Percentiles rank a stretch among this genome's conserved stretches.
Conservation (phyloP, 1,140 invertebrate species). For the Cydia splendana region DNA sequence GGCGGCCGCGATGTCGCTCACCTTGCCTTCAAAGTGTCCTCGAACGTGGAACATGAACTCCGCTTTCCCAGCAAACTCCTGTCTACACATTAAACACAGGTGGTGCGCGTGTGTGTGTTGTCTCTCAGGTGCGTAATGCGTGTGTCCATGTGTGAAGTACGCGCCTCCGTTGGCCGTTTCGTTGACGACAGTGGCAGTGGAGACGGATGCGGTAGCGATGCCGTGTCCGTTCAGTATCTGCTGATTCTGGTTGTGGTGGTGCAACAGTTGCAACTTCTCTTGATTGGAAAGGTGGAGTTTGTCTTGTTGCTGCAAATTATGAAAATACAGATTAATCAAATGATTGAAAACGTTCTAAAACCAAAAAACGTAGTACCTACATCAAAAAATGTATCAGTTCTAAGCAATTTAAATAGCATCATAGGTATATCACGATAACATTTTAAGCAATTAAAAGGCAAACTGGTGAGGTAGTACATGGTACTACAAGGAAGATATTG, state of each 20-base stretch:
- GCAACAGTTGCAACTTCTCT: slow-evolving; percentile 76
- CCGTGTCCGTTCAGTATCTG: slow-evolving; percentile 75
- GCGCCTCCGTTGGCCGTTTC: slow-evolving; percentile 57
- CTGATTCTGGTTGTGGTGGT: slow-evolving; percentile 80
- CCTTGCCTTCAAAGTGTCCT: slow-evolving; percentile 83
- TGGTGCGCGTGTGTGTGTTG: slow-evolving; percentile 79
- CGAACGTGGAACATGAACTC: slow-evolving; percentile 86
- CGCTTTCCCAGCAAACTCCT: slow-evolving; percentile 83
- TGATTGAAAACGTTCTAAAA: not conserved
- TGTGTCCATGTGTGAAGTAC: slow-evolving; percentile 73
- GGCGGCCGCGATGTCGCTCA: slow-evolving; percentile 81
- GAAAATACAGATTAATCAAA: not conserved
- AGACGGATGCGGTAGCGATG: slow-evolving; percentile 68
- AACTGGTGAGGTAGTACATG: no score
- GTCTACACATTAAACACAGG: slow-evolving; percentile 84
- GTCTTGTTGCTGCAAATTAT: slow-evolving; percentile 65
- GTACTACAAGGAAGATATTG: no score
- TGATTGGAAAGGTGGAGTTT: slow-evolving; percentile 76
- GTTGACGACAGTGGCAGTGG: slow-evolving; percentile 70
- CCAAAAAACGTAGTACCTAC: not conserved
- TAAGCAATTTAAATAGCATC: no score
- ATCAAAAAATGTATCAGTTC: no score
- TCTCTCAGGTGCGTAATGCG: slow-evolving; percentile 74
- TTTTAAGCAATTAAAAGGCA: no score
- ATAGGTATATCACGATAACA: no score